A percentile compares a stretch with the other conserved stretches of the same genome.
Evolutionary conservation across 2,113 vertebrate species (phyloP).

Genomic region (Grallaria varia): DNA sequence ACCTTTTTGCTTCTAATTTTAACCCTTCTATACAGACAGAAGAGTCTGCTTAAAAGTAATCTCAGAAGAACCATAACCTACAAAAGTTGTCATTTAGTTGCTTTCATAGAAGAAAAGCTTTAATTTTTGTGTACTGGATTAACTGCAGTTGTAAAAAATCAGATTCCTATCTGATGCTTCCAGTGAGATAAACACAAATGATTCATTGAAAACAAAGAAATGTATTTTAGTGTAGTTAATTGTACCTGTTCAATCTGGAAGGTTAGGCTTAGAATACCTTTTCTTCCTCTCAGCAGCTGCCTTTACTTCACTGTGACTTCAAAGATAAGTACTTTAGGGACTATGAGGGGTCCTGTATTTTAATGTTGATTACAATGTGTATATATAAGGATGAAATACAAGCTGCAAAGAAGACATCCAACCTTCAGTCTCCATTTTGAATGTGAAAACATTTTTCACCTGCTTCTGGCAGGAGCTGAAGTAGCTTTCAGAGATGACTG

Average conservation of each 20-base stretch:
- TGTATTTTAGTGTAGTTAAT: not conserved
- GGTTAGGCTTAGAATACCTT: not conserved
- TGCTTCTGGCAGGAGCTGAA: not conserved
- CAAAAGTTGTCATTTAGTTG: not conserved
- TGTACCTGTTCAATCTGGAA: not conserved
- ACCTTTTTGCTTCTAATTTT: not conserved
- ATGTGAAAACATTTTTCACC: not conserved
- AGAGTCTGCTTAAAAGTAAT: not conserved
- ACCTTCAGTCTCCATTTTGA: not conserved
- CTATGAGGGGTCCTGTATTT: not conserved
- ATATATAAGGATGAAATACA: not conserved
- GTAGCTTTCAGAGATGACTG: not conserved
- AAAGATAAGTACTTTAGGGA: not conserved
- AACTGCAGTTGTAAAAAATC: not conserved
- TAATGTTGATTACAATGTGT: not conserved
- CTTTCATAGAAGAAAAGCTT: not conserved
- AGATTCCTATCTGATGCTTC: not conserved
- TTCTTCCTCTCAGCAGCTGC: not conserved
- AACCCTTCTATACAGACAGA: not conserved
- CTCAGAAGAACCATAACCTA: not conserved
- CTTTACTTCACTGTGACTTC: not conserved
- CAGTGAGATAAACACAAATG: not conserved
- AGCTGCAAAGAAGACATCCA: not conserved
- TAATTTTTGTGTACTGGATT: not conserved
- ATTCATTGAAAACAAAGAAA: not conserved